A percentile compares a stretch with the other conserved stretches of the same genome.
phyloP scores from a whole-genome alignment of 2,113 vertebrate genomes.

The Nyctibius bracteatus region DNA sequence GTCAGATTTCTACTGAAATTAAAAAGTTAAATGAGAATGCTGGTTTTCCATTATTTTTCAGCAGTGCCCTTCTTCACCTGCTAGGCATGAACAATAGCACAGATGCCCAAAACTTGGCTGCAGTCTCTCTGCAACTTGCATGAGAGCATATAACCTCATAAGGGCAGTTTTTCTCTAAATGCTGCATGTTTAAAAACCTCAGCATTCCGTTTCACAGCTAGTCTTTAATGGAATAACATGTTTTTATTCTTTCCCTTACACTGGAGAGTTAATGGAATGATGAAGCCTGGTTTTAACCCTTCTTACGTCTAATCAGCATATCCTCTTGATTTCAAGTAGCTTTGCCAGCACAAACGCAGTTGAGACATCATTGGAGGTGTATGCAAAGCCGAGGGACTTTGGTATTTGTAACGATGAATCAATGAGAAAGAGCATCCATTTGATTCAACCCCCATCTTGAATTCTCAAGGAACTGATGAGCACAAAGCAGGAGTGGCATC shows the following conservation, averaged over 20 bases:
- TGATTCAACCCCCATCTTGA: neutral
- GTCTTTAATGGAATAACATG: neutral
- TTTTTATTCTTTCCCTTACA: neutral
- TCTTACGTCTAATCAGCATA: neutral
- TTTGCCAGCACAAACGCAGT: neutral
- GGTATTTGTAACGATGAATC: neutral
- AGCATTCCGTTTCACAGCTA: neutral
- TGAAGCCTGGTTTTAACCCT: neutral
- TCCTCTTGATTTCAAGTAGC: neutral
- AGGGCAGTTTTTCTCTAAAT: neutral
- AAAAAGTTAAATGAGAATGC: neutral
- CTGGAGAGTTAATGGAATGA: neutral
- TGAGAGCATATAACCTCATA: neutral
- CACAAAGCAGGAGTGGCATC: neutral
- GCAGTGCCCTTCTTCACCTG: neutral
- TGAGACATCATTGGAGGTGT: neutral
- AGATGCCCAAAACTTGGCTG: neutral
- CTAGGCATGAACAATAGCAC: neutral
- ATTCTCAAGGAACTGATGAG: neutral
- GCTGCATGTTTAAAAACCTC: neutral
- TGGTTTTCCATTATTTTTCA: neutral
- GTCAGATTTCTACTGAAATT: neutral
- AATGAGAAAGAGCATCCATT: neutral
- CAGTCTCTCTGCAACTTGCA: neutral
- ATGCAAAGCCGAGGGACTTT: neutral